These are phyloP conservation scores for Phyllotis vaccarum DNA, from an alignment of 2,797 vertebrate species.

Conservation along the genomic window DNA sequence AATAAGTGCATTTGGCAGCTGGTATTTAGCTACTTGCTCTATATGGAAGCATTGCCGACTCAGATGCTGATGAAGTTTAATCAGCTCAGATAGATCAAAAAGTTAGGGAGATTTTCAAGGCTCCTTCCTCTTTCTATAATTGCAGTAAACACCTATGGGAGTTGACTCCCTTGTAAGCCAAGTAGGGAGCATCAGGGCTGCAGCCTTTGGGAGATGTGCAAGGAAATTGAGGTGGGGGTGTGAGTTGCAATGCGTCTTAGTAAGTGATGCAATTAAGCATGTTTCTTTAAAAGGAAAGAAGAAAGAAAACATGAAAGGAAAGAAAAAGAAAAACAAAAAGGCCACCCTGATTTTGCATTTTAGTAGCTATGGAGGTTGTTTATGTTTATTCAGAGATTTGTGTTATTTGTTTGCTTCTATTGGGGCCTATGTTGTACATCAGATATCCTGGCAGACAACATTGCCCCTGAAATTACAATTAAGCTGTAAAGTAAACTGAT, in stretches of 20 bases:
- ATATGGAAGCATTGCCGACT: neutral
- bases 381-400: neutral
- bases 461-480: constrained; percentile 32
- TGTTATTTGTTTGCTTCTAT: constrained; percentile 16
- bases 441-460: neutral
- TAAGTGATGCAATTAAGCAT: neutral
- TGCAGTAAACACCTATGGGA: neutral
- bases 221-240: neutral
- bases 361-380: neutral
- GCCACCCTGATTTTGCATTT: neutral
- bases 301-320: too few relatives aligned
- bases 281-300: neutral
- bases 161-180: neutral
- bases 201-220: neutral
- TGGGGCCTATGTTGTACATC: neutral
- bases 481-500: constrained; percentile 38
- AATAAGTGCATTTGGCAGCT: neutral
- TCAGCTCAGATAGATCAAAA: neutral
- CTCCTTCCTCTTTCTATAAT: neutral
- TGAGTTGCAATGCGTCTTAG: neutral
- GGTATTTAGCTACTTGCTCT: neutral
- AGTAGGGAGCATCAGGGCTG: too few relatives aligned
- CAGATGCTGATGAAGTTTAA: neutral
- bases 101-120: neutral
- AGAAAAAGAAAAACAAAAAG: neutral